These are phyloP conservation scores for Macrobrachium rosenbergii DNA, from an alignment of 1,140 invertebrate species.

Conservation along the genomic window DNA sequence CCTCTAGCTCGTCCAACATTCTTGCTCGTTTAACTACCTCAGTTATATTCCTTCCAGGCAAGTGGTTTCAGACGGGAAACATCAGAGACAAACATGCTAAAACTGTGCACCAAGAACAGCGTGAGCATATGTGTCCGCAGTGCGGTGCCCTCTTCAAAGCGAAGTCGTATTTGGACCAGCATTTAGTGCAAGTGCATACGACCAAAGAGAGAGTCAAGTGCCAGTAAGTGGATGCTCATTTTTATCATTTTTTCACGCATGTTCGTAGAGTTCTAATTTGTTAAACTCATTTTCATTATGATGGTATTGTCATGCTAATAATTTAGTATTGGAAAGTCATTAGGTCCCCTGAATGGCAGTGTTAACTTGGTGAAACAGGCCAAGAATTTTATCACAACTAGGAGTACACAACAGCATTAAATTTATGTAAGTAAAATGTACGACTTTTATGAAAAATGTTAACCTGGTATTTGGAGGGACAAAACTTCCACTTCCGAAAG, in stretches of 20 bases:
- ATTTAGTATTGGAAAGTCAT: too few species aligned
- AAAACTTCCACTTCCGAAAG: too few species aligned
- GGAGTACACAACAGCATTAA: too few species aligned
- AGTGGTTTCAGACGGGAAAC: conserved; percentile 44
- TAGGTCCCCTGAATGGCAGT: too few species aligned
- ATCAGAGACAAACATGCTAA: conserved; percentile 45
- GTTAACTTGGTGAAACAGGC: too few species aligned
- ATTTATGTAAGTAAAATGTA: too few species aligned
- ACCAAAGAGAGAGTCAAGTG: conserved; percentile 56
- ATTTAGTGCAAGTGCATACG: conserved; percentile 47
- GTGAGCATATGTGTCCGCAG: conserved; percentile 55
- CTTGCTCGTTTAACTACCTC: neutral
- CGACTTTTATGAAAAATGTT: too few species aligned
- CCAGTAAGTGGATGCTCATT: conserved; percentile 11
- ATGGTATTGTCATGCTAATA: too few species aligned
- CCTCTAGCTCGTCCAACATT: neutral
- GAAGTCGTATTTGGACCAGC: conserved; percentile 56
- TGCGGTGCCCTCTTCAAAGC: conserved; percentile 55
- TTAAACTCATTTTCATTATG: too few species aligned
- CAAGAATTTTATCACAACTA: too few species aligned
- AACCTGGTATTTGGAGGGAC: too few species aligned
- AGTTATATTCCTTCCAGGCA: conserved; percentile 10
- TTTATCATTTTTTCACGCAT: neutral
- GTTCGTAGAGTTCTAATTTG: neutral
- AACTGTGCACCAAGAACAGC: conserved; percentile 42